Evolutionary conservation across 2,888 invertebrate genomes (phyloP), one percentile per base, ranked within the genome.

Genomic region (Drosophila niveifrons): DNA sequence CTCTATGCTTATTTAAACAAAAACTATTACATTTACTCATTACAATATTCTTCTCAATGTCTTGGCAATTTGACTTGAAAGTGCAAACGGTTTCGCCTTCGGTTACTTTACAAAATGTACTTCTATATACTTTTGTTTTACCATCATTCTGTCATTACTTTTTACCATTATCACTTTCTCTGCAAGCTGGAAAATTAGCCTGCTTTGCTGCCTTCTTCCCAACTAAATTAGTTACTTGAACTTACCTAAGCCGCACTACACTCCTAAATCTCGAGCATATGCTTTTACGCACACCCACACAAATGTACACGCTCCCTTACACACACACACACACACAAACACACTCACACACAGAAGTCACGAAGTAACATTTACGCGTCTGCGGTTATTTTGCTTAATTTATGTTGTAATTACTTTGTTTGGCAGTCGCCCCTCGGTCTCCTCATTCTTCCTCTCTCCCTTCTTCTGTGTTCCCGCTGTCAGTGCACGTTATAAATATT

Each of bases 331-430:
- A 18, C 34, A 47, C n/a, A 61, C 41, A 41, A 44, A 36, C 13
- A 18, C 34, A 47, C n/a, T 57, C 41, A 46, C 34, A 48, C 31
- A 31, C 61, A 64, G 47, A 80, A 81, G 83, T 82, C 82, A 78
- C 51, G 64, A 82, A 82, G 80, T 71, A 74, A 75, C 81, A 81
- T 79, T 79, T 79, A 66, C 74, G 76, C 66, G 63, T 73, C 66
- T 80, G 83, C 73, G 83, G 82, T 82, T 82, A 77, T 78, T 82
- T 82, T 78, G 72, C 78, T 73, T 80, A 80, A 82, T 82, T 82
- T 82, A 82, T 82, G 80, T 78, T 82, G 82, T 75, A 82, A 82
- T 82, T 82, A 82, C 82, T 80, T 82, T 78, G 78, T 80, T 77
- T 69, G 50, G 50, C 48, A 50, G 39, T 39, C 10, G 50, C 11